Base-by-base conservation (phyloP, 1,140 invertebrate genomes). In the Drosophila nebulosa region DNA sequence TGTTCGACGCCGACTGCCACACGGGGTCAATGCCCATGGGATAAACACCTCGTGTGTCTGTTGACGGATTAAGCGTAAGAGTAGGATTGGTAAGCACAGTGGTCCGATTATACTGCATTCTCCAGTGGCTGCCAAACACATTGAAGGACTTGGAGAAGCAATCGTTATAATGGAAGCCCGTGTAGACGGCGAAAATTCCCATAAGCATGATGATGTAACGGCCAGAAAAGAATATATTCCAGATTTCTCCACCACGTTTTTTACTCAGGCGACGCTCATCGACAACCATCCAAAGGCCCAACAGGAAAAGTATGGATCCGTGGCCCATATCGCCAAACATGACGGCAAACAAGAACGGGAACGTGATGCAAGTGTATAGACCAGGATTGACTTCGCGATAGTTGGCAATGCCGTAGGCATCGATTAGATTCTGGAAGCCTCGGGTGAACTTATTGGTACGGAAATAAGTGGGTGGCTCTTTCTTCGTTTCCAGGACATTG, bases 151-250 rank as follows among this genome's bases (percentile, higher is more conserved):
- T 99, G 1, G 98, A 98, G 92, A 99, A 99, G 7, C 98, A 92
- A 91, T 99, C 98, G 91, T 99, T 99, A 92, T 99, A 99, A 39
- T 99, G 95, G n/a, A 99, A 90, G 1, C 98, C 98, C 39, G 98
- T 98, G 92, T 99, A 99, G 61, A 99, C 96, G 0, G 98, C 99
- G 91, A 99, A 99, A 0, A 97, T 79, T 0, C 98, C 98, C 98
- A 99, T 99, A 57, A 99, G 92, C 14, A 99, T 92, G 35, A 99
- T 97, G 68, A 99, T 98, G 92, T 99, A 99, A 36, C 98, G 96
- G 57, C 98, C 98, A 16, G 95, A 96, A 90, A 99, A 99, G 93
- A 99, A 98, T 50, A 98, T 99, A 81, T 95, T 97, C 95, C 97
- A 98, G 76, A 99, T 99, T 95, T 96, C 96, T 78, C 94, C 95